Base-by-base conservation (phyloP, 1,140 invertebrate genomes). In the Bombus superbus region DNA sequence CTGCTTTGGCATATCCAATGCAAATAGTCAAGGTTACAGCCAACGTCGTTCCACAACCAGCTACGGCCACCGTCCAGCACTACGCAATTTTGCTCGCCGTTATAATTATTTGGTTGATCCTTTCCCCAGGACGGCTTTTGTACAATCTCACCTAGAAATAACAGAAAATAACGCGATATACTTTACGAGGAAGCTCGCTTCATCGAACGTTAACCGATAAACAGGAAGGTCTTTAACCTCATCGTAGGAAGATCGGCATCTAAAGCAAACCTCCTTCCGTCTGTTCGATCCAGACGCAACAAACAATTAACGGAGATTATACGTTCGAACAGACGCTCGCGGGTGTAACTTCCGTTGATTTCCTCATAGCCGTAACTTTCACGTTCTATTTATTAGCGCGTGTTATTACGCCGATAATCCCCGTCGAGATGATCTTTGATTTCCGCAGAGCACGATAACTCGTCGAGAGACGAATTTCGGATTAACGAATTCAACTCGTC, bases 31-130 rank as follows among this genome's bases (percentile, higher is more conserved):
- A 99, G 96, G 94, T 98, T 98, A 93, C 98, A 99, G 38, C 98
- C 98, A 42, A 99, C 98, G 95, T 99, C 98, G 94, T 99, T 99
- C 98, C 98, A 99, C 0, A 97, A 95, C 98, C 98, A 99, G 68
- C 97, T 97, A 78, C 98, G 96, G 0, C 97, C 98, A 6, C 98
- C 98, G 92, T 99, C 98, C 80, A 99, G 95, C 13, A 99, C 98
- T 8, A 98, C 98, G 94, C 98, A 99, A 94, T 99, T 99, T 94
- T 99, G 98, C 92, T 99, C 98, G 1, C 98, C 98, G 91, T 99
- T 99, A 95, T 99, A 99, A 92, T 99, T 99, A 92, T 99, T 99
- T 0, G 98, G 98, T 92, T 99, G 98, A 91, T 98, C 98, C 92
- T 98, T 98, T 59, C 98, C 98, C 98, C 98, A 99, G 1, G 97